phyloP scores from a whole-genome alignment of 2,797 vertebrate species.

The Alcedo atthis region DNA sequence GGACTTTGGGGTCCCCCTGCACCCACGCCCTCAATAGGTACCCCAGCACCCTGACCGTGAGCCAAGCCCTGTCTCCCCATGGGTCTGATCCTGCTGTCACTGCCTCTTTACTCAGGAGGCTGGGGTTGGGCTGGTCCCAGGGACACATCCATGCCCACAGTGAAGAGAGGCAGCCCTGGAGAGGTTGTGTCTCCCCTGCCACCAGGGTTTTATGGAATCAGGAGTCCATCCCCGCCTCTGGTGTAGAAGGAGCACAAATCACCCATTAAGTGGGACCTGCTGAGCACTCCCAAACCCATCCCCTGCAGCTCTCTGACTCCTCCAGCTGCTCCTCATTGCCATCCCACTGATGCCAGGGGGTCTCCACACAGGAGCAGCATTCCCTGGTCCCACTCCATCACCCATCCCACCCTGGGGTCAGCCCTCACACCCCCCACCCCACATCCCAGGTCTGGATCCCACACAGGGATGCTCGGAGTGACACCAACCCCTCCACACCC shows the following conservation, averaged over 20 bases:
- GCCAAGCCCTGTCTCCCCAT: not conserved
- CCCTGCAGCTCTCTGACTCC: not conserved
- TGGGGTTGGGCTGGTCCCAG: not conserved
- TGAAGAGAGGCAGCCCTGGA: not conserved
- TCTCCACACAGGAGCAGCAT: too few species aligned
- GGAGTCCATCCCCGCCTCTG: not conserved
- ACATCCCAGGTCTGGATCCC: not conserved
- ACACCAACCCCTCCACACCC: not conserved
- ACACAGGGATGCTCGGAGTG: not conserved
- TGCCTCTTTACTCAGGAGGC: too few species aligned
- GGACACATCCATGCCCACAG: not conserved
- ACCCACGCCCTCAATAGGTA: not conserved
- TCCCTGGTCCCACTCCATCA: not conserved
- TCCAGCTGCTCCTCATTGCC: fast-evolving
- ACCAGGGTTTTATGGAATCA: too few species aligned
- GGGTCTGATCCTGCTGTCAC: not conserved
- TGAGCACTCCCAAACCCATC: not conserved
- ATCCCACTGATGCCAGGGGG: not conserved
- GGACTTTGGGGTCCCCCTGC: not conserved
- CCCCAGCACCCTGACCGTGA: not conserved
- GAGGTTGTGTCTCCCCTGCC: not conserved
- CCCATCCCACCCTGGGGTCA: not conserved
- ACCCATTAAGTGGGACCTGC: too few species aligned
- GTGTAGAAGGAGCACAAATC: not conserved
- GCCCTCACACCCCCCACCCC: not conserved